These are phyloP conservation scores for Gephyroberyx darwinii DNA, from an alignment of 2,797 vertebrate genomes.

Conservation along the genomic window DNA sequence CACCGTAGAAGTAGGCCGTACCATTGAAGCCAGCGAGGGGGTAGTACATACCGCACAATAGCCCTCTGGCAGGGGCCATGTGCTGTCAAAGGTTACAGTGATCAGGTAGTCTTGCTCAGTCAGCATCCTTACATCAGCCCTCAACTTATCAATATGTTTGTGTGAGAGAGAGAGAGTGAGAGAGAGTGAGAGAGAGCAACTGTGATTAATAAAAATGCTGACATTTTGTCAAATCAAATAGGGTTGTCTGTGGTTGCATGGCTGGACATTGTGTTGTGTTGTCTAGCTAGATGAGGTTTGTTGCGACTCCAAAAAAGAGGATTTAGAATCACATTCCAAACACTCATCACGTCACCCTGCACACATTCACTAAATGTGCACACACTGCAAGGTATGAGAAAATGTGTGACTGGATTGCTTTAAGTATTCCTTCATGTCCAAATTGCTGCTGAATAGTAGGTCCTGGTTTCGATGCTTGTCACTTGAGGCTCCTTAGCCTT, in stretches of 20 bases:
- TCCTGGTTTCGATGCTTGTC: background rate
- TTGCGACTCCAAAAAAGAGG: background rate
- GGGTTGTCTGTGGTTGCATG: too few species aligned
- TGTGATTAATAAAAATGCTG: background rate
- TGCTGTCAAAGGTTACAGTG: background rate
- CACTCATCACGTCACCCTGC: too few species aligned
- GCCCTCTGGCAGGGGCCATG: constrained; percentile 6
- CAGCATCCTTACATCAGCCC: background rate
- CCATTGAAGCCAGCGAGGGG: constrained; percentile 30
- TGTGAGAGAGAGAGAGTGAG: too few species aligned
- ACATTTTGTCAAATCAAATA: too few species aligned
- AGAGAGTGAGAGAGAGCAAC: background rate
- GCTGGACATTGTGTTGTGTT: too few species aligned
- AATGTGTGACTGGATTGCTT: background rate
- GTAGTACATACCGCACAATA: background rate
- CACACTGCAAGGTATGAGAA: background rate
- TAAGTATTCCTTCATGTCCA: background rate
- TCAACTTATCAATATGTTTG: background rate
- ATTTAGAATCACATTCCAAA: background rate
- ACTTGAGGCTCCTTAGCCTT: background rate
- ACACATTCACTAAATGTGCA: background rate
- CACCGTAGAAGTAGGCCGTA: constrained; percentile 52
- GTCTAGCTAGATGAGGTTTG: too few species aligned
- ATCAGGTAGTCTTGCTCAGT: background rate
- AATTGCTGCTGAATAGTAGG: background rate